Evolutionary conservation across 2,113 vertebrate species (phyloP).

Genomic region (Ageneiosus marmoratus): DNA sequence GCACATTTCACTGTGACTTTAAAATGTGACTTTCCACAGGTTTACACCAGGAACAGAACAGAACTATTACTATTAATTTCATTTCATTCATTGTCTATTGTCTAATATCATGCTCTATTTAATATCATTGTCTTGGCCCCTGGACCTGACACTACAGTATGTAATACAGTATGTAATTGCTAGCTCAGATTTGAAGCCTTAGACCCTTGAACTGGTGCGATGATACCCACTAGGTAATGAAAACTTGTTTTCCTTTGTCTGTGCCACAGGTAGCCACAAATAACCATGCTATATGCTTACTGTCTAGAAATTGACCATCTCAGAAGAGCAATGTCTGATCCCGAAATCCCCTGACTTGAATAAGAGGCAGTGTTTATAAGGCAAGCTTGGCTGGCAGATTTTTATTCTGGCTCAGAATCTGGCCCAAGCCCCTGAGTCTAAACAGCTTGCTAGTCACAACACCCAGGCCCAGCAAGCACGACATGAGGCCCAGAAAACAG

Average conservation of each 20-base stretch:
- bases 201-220: not conserved
- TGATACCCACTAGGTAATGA: not conserved
- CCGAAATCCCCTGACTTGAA: not conserved
- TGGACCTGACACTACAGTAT: not conserved
- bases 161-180: not conserved
- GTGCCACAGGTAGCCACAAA: not conserved
- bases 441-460: not conserved
- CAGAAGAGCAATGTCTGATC: not conserved
- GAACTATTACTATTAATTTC: not conserved
- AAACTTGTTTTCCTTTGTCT: not conserved
- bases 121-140: not conserved
- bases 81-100: no score
- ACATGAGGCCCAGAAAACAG: not conserved
- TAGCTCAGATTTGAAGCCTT: not conserved
- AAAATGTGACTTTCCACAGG: not conserved
- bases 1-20: not conserved
- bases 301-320: not conserved
- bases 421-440: not conserved
- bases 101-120: no score
- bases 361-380: not conserved
- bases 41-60: not conserved
- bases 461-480: no score
- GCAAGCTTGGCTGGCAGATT: not conserved
- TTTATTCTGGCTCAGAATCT: not conserved
- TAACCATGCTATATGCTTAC: not conserved